Conservation (phyloP, 2,113 vertebrate species). For the Mesitornis unicolor region DNA sequence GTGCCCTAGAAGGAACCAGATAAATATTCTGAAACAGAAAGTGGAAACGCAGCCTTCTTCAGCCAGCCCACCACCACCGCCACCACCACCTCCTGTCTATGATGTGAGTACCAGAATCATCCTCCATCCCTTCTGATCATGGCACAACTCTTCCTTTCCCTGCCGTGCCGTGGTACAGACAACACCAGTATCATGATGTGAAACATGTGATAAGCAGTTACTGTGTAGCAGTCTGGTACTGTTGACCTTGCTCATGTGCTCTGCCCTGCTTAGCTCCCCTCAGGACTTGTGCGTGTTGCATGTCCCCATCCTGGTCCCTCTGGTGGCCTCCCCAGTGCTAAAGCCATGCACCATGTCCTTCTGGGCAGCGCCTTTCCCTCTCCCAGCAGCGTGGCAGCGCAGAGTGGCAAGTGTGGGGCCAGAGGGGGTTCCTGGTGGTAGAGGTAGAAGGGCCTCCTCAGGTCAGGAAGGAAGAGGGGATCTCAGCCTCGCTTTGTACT, state of each 20-base stretch:
- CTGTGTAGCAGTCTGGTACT: neutral
- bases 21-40: neutral
- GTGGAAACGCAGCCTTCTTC: neutral
- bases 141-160: neutral
- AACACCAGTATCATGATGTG: neutral
- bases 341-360: neutral
- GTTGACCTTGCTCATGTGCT: neutral
- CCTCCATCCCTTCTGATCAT: neutral
- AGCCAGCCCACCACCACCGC: neutral
- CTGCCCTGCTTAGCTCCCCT: neutral
- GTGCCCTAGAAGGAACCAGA: neutral
- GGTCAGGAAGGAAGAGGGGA: neutral
- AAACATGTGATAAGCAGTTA: neutral
- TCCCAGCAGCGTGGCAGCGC: neutral
- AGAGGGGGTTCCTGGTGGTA: neutral
- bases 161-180: neutral
- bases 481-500: neutral
- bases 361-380: neutral
- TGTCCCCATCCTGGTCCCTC: neutral
- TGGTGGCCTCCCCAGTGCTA: neutral
- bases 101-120: slow-evolving; percentile 4
- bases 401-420: neutral
- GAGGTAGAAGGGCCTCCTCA: neutral
- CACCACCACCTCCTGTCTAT: slow-evolving; percentile 20
- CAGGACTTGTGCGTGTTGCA: neutral